These are phyloP conservation scores for Illadopsis cleaveri DNA, from an alignment of 2,113 vertebrate species.

Conservation along the genomic window DNA sequence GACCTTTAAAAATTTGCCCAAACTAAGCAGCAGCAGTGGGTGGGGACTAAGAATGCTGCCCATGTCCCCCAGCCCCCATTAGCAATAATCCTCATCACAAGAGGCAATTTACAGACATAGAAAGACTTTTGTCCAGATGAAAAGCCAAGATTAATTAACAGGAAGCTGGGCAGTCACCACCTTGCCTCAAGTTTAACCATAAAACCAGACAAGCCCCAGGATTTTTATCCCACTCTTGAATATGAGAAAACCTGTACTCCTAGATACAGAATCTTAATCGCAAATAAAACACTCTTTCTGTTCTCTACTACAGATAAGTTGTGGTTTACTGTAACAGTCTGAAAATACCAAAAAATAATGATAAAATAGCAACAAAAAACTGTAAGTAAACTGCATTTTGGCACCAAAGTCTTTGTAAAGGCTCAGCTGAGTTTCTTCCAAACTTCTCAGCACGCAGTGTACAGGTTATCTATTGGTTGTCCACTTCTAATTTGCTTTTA, in stretches of 20 bases:
- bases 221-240: background rate
- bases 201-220: background rate
- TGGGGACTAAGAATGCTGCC: background rate
- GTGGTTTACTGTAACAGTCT: background rate
- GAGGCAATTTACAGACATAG: background rate
- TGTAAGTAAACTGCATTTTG: background rate
- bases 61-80: background rate
- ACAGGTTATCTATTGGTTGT: background rate
- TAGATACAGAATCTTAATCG: background rate
- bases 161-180: background rate
- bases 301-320: background rate
- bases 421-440: background rate
- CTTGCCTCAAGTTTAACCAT: background rate
- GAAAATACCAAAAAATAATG: background rate
- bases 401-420: background rate
- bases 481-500: background rate
- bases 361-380: background rate
- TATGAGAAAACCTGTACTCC: background rate
- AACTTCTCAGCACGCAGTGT: background rate
- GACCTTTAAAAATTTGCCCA: background rate
- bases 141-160: background rate
- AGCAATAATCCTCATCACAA: conserved; percentile 10
- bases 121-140: background rate
- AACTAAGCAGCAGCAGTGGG: background rate
- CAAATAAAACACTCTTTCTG: background rate